Conservation (phyloP, 1,140 invertebrate genomes). For the Bacillus rossius region DNA sequence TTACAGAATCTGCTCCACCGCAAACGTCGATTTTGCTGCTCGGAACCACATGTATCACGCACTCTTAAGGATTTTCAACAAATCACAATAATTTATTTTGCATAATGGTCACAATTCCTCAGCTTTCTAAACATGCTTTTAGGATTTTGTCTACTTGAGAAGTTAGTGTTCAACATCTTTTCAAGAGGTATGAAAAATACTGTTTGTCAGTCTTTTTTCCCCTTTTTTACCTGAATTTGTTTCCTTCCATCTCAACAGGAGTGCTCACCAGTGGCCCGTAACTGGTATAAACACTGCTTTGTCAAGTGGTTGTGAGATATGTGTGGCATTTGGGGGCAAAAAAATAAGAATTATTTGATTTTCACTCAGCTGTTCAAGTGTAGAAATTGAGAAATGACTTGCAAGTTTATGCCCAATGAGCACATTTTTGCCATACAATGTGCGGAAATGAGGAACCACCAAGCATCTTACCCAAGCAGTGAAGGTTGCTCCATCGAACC, state of each 20-base stretch:
- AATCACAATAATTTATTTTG: too few relatives aligned
- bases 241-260: conserved; percentile 2
- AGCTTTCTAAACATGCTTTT: too few relatives aligned
- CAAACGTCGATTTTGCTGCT: too few relatives aligned
- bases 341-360: conserved; percentile 17
- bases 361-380: conserved; percentile 29
- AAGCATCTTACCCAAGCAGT: conserved; percentile 24
- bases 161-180: conserved; percentile 11
- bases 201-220: conserved; percentile 6
- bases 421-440: conserved; percentile 13
- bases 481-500: conserved; percentile 26
- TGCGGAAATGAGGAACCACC: conserved; percentile 15
- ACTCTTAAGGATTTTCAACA: too few relatives aligned
- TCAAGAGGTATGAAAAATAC: conserved; percentile 12
- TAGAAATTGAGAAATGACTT: neutral
- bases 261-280: neutral
- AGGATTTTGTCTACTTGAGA: conserved; percentile 9
- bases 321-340: conserved; percentile 18
- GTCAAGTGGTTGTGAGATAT: conserved; percentile 24
- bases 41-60: too few relatives aligned
- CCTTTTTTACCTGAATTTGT: neutral
- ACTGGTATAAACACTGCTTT: conserved; percentile 3
- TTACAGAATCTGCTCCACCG: too few relatives aligned
- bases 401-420: conserved; percentile 20
- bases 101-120: too few relatives aligned